Percentiles rank a stretch among this genome's conserved stretches.
Evolutionary conservation across 2,888 invertebrate species (phyloP).

Genomic region (Drosophila flavopinicola): DNA sequence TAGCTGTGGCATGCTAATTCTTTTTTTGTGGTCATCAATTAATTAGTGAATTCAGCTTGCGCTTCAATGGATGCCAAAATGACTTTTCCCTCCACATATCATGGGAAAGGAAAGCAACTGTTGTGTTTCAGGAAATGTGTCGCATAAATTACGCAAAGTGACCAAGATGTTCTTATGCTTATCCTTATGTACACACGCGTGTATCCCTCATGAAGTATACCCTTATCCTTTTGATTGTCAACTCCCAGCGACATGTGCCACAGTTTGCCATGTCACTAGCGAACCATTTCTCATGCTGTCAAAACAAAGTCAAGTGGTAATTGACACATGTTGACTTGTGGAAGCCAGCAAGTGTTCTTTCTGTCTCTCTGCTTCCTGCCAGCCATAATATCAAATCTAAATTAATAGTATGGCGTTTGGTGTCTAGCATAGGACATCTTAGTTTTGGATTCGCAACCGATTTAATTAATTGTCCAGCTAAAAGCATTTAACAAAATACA

Average conservation of each 20-base stretch:
- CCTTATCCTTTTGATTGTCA: slow-evolving; percentile 18
- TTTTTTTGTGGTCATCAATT: slow-evolving; percentile 53
- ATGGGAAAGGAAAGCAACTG: not conserved
- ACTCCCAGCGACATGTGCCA: slow-evolving; percentile 3
- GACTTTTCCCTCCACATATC: slow-evolving; percentile 37
- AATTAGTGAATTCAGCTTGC: slow-evolving; percentile 50
- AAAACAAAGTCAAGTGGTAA: slow-evolving; percentile 70
- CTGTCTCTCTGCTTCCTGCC: not conserved
- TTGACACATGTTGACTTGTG: slow-evolving; percentile 70
- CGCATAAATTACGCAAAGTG: slow-evolving; percentile 33
- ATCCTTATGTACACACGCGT: slow-evolving; percentile 2
- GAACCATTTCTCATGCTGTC: slow-evolving; percentile 66
- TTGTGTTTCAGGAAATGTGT: not conserved
- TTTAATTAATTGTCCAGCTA: not conserved
- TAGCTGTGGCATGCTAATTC: slow-evolving; percentile 46
- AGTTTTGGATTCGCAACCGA: slow-evolving; percentile 4
- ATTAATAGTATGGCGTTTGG: slow-evolving; percentile 31
- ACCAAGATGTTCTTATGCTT: slow-evolving; percentile 2
- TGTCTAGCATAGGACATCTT: slow-evolving; percentile 5
- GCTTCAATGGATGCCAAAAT: slow-evolving; percentile 52
- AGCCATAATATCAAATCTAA: slow-evolving; percentile 15
- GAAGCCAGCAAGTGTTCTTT: slow-evolving; percentile 30
- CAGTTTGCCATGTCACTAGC: slow-evolving; percentile 10
- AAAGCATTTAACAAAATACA: slow-evolving; percentile 1
- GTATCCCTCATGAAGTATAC: not conserved